Percentiles rank a stretch among this genome's conserved stretches.
These are phyloP conservation scores for Thamnophis elegans DNA, from an alignment of 2,797 vertebrate species.

Conservation along the genomic window DNA sequence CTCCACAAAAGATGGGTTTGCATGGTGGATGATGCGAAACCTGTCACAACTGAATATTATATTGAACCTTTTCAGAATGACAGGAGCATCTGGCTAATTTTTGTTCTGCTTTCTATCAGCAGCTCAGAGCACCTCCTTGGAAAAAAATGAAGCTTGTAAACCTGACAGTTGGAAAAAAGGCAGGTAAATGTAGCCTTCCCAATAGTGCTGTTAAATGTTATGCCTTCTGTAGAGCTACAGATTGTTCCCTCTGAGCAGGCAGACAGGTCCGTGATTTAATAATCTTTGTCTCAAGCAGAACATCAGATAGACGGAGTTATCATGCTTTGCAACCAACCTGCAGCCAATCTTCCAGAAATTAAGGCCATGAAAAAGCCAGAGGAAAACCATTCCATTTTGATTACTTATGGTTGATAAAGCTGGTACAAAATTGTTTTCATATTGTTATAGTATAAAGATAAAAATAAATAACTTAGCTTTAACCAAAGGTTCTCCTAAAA, in stretches of 20 bases:
- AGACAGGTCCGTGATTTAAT: slow-evolving; percentile 27
- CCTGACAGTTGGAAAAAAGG: not conserved
- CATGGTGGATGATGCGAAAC: not conserved
- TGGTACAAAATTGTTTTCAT: slow-evolving; percentile 38
- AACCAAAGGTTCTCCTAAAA: not conserved
- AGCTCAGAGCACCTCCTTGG: not conserved
- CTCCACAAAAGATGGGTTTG: not conserved
- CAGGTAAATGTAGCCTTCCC: not conserved
- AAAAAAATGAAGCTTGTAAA: not conserved
- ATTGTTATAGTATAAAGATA: slow-evolving; percentile 20
- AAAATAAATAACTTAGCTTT: slow-evolving; percentile 28
- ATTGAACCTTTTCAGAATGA: not conserved
- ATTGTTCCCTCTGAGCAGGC: not conserved
- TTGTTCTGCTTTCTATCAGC: not conserved
- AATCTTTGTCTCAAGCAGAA: slow-evolving; percentile 13
- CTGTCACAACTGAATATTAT: not conserved
- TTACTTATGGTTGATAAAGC: slow-evolving; percentile 29
- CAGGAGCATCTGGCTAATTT: not conserved
- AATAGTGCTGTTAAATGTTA: not conserved
- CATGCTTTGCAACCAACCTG: not conserved
- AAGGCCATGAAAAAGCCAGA: slow-evolving; percentile 24
- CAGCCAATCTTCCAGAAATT: slow-evolving; percentile 14
- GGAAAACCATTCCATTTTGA: slow-evolving; percentile 33
- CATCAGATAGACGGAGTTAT: slow-evolving; percentile 9
- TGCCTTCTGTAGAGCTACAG: not conserved